These are phyloP conservation scores for Andrena bucephala DNA, from an alignment of 2,888 invertebrate species.

Conservation along the genomic window DNA sequence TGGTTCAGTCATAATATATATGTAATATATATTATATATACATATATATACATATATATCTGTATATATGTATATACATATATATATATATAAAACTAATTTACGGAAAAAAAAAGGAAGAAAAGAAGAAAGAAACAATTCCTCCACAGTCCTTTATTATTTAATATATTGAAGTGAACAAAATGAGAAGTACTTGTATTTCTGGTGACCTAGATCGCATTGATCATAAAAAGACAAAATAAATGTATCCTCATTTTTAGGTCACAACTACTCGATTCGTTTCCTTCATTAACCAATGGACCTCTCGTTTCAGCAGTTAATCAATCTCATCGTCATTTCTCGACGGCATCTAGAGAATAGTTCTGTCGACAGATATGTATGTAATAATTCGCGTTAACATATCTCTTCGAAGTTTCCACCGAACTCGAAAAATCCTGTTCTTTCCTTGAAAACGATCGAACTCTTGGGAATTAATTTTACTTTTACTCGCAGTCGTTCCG, in stretches of 20 bases:
- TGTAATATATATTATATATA: conserved; percentile 84
- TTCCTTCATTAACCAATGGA: conserved; percentile 77
- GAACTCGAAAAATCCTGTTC: conserved; percentile 46
- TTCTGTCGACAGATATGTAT: conserved; percentile 60
- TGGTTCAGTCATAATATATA: conserved; percentile 84
- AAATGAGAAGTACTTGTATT: conserved; percentile 84
- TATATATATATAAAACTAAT: conserved; percentile 77
- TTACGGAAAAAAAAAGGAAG: conserved; percentile 73
- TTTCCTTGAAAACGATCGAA: conserved; percentile 31
- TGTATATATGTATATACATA: conserved; percentile 81
- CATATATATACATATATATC: conserved; percentile 71
- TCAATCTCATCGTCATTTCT: conserved; percentile 59
- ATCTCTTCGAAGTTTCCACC: conserved; percentile 51
- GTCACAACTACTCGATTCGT: conserved; percentile 86
- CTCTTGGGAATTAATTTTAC: conserved; percentile 51
- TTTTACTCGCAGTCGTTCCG: conserved; percentile 50
- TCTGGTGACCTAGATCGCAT: conserved; percentile 85
- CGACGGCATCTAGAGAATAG: conserved; percentile 62
- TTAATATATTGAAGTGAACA: conserved; percentile 77
- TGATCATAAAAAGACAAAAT: conserved; percentile 90
- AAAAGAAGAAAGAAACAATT: conserved; percentile 79
- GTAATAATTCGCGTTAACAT: conserved; percentile 64
- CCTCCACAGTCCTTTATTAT: conserved; percentile 84
- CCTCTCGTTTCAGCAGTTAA: conserved; percentile 68
- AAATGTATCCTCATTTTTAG: conserved; percentile 91